phyloP scores from a whole-genome alignment of 2,888 invertebrate genomes.

The Cactoblastis cactorum region DNA sequence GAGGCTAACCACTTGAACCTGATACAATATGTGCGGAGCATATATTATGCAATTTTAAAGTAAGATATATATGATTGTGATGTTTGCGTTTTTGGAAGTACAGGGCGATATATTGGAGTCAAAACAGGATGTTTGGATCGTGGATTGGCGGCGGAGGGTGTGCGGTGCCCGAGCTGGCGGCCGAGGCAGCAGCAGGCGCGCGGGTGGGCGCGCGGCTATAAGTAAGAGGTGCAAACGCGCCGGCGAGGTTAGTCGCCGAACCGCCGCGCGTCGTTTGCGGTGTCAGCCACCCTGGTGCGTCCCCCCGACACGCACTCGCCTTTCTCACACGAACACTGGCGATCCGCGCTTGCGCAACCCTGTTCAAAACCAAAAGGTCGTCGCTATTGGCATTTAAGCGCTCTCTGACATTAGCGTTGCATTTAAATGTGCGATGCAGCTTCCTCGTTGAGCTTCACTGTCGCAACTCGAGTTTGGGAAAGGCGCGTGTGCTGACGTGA shows the following conservation, averaged over 20 bases:
- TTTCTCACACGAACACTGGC: conserved; percentile 71
- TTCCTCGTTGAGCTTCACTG: conserved; percentile 75
- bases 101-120: background rate
- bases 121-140: background rate
- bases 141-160: conserved; percentile 12
- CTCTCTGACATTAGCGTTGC: conserved; percentile 78
- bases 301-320: conserved; percentile 55
- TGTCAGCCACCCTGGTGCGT: conserved; percentile 59
- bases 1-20: background rate
- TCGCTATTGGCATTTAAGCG: conserved; percentile 76
- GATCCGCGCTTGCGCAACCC: conserved; percentile 74
- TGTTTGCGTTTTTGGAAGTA: background rate
- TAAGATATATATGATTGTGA: background rate
- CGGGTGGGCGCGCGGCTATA: conserved; percentile 69
- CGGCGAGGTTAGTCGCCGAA: conserved; percentile 76
- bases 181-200: conserved; percentile 18
- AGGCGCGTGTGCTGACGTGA: conserved; percentile 73
- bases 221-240: conserved; percentile 70
- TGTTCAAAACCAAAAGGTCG: conserved; percentile 72
- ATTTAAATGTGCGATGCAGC: conserved; percentile 74
- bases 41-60: background rate
- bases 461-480: conserved; percentile 74
- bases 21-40: background rate
- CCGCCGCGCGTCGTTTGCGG: conserved; percentile 70
- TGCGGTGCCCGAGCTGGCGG: background rate